Percentiles rank a stretch among this genome's conserved stretches.
Evolutionary conservation across 2,888 invertebrate species (phyloP).

Genomic region (Drosophila rubida): DNA sequence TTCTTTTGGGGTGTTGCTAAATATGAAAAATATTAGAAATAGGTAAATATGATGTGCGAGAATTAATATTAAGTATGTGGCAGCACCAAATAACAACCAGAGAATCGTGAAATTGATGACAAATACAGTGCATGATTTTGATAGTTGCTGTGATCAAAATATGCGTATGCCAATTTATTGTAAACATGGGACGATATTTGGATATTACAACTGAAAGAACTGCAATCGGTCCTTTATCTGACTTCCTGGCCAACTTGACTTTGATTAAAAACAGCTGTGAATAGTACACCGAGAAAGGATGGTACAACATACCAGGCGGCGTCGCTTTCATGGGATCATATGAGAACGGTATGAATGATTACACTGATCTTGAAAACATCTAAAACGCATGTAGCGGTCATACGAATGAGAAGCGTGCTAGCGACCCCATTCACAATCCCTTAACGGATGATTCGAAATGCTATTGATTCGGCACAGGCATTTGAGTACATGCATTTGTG

Average conservation of each 20-base stretch:
- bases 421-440: conserved; percentile 7
- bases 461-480: conserved; percentile 32
- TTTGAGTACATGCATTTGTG: conserved; percentile 37
- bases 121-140: conserved; percentile 20
- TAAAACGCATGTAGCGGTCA: conserved; percentile 15
- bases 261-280: conserved; percentile 12
- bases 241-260: conserved; percentile 33
- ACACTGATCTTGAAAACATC: conserved; percentile 32
- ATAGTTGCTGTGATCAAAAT: conserved; percentile 29
- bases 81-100: conserved; percentile 2
- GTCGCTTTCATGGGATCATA: conserved; percentile 6
- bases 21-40: conserved; percentile 6
- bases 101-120: conserved; percentile 19
- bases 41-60: not conserved
- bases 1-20: conserved; percentile 18
- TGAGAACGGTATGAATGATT: not conserved
- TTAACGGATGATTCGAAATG: conserved; percentile 37
- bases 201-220: conserved; percentile 32
- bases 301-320: not conserved
- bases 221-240: conserved; percentile 25
- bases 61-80: not conserved
- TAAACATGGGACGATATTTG: conserved; percentile 36
- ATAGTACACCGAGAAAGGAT: conserved; percentile 9
- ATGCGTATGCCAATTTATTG: conserved; percentile 47
- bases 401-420: not conserved